A percentile compares a stretch with the other conserved stretches of the same genome.
Evolutionary conservation across 2,113 vertebrate species (phyloP).

Genomic region (Corydoras sp.): DNA sequence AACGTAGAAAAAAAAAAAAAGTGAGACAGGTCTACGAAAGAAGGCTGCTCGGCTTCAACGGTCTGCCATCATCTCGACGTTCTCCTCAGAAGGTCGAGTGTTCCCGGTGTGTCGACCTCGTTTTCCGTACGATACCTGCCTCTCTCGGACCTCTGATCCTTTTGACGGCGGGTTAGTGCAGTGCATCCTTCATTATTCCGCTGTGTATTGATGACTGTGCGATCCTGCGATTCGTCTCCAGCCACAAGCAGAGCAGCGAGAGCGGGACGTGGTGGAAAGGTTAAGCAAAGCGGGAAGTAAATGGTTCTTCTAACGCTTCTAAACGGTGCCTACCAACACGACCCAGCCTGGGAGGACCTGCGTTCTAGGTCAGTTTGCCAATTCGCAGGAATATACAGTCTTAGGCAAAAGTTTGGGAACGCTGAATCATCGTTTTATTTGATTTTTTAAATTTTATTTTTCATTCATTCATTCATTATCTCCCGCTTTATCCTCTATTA

Average conservation of each 20-base stretch:
- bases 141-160: neutral
- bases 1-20: conserved; percentile 55
- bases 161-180: conserved; percentile 6
- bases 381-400: no score
- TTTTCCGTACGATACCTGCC: conserved; percentile 1
- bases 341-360: conserved; percentile 48
- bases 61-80: conserved; percentile 48
- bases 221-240: conserved; percentile 44
- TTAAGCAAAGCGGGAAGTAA: conserved; percentile 57
- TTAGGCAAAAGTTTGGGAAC: no score
- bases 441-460: no score
- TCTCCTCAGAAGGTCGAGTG: conserved; percentile 16
- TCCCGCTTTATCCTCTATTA: no score
- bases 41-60: conserved; percentile 58
- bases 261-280: conserved; percentile 63
- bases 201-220: conserved; percentile 21
- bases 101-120: conserved; percentile 47
- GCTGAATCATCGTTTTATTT: no score
- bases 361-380: neutral
- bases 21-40: conserved; percentile 44
- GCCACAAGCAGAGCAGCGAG: conserved; percentile 61
- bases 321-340: conserved; percentile 57
- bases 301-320: conserved; percentile 49
- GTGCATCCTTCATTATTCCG: conserved; percentile 48
- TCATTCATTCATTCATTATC: no score